These are phyloP conservation scores for Saxicola maurus DNA, from an alignment of 2,797 vertebrate genomes.

Conservation along the genomic window DNA sequence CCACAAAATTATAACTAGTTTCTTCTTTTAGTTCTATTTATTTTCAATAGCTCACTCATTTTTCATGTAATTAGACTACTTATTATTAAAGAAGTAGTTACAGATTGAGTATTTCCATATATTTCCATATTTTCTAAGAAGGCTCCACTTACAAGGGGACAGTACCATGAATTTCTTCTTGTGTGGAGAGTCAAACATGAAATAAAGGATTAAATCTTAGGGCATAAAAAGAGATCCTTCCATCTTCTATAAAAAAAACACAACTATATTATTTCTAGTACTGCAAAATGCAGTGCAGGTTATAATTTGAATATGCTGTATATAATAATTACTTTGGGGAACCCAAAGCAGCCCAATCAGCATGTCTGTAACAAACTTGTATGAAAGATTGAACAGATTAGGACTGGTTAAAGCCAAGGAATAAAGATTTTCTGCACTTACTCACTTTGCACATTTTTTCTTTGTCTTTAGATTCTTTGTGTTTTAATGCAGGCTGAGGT, in stretches of 20 bases:
- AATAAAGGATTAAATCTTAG: neutral
- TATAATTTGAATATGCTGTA: neutral
- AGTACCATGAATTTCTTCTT: neutral
- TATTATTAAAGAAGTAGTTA: neutral
- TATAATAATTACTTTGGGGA: slow-evolving; percentile 8
- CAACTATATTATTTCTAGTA: neutral
- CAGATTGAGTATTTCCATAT: neutral
- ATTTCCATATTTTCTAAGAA: neutral
- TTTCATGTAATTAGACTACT: neutral
- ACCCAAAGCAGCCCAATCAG: neutral
- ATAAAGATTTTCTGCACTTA: neutral
- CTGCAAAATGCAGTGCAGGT: neutral
- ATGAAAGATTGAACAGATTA: slow-evolving; percentile 1
- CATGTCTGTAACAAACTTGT: neutral
- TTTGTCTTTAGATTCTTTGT: neutral
- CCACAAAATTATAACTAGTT: neutral
- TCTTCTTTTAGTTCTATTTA: neutral
- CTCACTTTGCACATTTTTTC: neutral
- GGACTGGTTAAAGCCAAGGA: neutral
- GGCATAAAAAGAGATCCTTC: neutral
- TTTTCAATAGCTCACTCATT: neutral
- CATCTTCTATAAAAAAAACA: neutral
- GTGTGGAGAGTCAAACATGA: neutral
- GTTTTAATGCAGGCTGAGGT: neutral
- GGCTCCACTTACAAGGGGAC: neutral